These are phyloP conservation scores for Acyrthosiphon pisum DNA, from an alignment of 1,140 invertebrate species.

Conservation along the genomic window DNA sequence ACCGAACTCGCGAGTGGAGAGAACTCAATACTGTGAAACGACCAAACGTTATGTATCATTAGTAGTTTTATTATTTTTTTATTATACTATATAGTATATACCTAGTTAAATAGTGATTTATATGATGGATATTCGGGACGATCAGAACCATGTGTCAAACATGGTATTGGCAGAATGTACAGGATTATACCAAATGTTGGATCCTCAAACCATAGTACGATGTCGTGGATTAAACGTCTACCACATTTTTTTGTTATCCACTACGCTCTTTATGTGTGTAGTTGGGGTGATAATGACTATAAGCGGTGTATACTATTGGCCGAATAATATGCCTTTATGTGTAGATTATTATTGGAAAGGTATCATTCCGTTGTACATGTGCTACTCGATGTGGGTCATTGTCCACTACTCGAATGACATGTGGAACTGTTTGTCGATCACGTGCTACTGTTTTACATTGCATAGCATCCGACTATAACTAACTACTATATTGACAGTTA, in stretches of 20 bases:
- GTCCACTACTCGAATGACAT: neutral
- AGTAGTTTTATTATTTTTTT: too few relatives aligned
- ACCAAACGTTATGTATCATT: too few relatives aligned
- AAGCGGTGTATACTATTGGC: neutral
- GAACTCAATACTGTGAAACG: too few relatives aligned
- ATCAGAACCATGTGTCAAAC: neutral
- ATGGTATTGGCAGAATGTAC: rapidly evolving
- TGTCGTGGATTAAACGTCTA: neutral
- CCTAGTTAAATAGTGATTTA: too few relatives aligned
- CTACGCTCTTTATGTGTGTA: neutral
- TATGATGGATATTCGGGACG: neutral
- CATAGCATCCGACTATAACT: neutral
- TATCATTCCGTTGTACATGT: neutral
- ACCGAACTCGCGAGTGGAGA: too few relatives aligned
- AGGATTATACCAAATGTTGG: neutral
- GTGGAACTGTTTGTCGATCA: neutral
- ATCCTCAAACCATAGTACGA: neutral
- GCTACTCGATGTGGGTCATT: neutral
- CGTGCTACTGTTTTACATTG: neutral
- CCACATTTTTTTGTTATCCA: rapidly evolving
- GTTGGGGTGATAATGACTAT: neutral
- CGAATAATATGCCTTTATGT: neutral
- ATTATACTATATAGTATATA: too few relatives aligned
- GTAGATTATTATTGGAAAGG: neutral
- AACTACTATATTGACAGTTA: neutral